Base-by-base conservation (phyloP, 2,113 vertebrate species). In the Sinocyclocheilus anophthalmus region DNA sequence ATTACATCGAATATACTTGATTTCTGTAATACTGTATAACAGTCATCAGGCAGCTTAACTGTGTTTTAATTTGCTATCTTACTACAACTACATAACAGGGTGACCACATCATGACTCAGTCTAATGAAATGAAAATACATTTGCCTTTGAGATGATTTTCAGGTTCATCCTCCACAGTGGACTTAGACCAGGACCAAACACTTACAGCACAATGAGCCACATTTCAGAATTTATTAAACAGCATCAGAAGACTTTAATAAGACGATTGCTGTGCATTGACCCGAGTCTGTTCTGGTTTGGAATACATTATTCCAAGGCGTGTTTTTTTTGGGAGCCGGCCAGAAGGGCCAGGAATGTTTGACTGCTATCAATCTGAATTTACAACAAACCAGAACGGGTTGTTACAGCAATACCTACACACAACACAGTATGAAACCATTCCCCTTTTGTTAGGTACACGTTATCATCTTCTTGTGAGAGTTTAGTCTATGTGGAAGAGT, bases 301-400 rank as follows among this genome's bases (percentile, higher is more conserved):
- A 45, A 61, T 65, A 63, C 37, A 30, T 81, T 83, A n/a, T 45
- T 87, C 84, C 85, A 77, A 91, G 90, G 89, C 88, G 84, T 88
- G 67, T n/a, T 89, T 88, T 85, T 30, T 90, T 89, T 91, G 91
- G 87, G 83, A 77, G 20, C 30, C 55, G 18, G 80, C 90, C 89
- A 93, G 87, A 84, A 72, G 61, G 72, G 82, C 84, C 84, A 88
- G 81, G 85, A 86, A 88, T 39, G 79, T 81, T 85, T 84, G 50
- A 80, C 26, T 30, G 70, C 75, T 79, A 85, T 92, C 76, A 76
- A 50, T 83, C 12, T 72, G 7, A 57, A 39, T 39, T 72, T 57
- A 72, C 48, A 57, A 57, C 45, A 39, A n/a, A 42, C 20, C 26
- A 50, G 61, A 50, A 67, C 39, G 12, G 76, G 30, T 79, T 45